Evolutionary conservation across 2,888 invertebrate genomes (phyloP).

Genomic region (Tetragonula carbonaria): DNA sequence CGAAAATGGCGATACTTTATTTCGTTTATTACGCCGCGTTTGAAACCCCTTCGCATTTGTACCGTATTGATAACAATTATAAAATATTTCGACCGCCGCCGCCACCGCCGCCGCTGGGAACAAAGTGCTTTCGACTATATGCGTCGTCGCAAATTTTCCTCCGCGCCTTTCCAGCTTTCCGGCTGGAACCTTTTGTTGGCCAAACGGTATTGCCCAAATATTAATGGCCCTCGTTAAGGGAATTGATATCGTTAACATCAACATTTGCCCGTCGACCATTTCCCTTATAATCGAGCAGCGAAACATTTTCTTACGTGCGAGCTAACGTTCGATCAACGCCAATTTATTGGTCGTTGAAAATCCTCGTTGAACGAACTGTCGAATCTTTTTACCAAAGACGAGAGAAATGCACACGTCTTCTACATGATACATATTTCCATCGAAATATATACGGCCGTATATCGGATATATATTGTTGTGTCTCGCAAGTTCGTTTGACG

Average conservation of each 20-base stretch:
- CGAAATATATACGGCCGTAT: not conserved
- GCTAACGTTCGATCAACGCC: no score
- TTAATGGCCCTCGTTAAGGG: not conserved
- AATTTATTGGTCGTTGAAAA: no score
- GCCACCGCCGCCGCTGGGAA: conserved; percentile 14
- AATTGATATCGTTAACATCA: not conserved
- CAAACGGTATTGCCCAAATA: not conserved
- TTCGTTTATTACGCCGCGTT: conserved; percentile 46
- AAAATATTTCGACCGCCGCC: conserved; percentile 33
- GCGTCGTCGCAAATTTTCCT: conserved; percentile 27
- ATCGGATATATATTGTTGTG: not conserved
- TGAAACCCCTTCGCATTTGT: conserved; percentile 43
- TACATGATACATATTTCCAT: not conserved
- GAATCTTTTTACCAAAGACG: not conserved
- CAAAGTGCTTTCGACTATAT: conserved; percentile 43
- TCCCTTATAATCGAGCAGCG: no score
- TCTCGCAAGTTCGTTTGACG: not conserved
- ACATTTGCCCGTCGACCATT: no score
- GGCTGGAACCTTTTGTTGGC: not conserved
- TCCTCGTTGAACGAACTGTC: not conserved
- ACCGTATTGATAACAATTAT: conserved; percentile 49
- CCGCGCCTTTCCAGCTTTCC: conserved; percentile 14
- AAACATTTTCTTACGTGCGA: not conserved
- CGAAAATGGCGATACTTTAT: conserved; percentile 54
- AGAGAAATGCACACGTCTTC: no score